Base-by-base conservation (phyloP, 2,113 vertebrate genomes). In the Notarius quadriscutis region DNA sequence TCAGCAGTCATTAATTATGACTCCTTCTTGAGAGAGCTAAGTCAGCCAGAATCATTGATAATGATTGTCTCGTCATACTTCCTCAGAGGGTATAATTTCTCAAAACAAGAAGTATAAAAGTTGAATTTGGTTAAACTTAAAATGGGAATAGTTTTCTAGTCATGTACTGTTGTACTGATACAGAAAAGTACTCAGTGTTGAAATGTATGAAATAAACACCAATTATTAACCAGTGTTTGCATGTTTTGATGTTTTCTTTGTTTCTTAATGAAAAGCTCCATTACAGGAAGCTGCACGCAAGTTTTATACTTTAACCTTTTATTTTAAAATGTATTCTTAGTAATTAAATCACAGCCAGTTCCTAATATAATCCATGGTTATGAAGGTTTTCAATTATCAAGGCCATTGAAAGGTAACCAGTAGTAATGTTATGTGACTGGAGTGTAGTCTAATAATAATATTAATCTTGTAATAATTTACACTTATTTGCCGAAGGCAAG, bases 1-100 rank as follows among this genome's bases (percentile, higher is more conserved):
- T 86, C 88, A 88, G 41, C 30, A 55, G 83, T 87, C 90, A 88
- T 91, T 89, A 84, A 90, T 89, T 88, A 84, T 82, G 87, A 90
- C 80, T 82, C 80, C 27, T 11, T 71, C 34, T 78, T 15, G 53
- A 87, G 78, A 78, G 22, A 55, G 51, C 83, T 27, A 58, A 89
- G 82, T 79, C 58, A 82, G 30, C 65, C 57, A 17, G 84, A 82
- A 74, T 69, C 41, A 86, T 86, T 79, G 53, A 86, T 86, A 86
- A 75, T 60, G 69, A 89, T 53, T 87, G 51, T 82, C 60, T 69
- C 18, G 0, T 78, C 78, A 85, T 53, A 80, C 82, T 69, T 85
- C 20, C 60, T 41, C 78, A 14, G 34, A 78, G 58, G 51, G 51
- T 57, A 77, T 81, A 77, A 55, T 87, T 78, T 84, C 62, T 55